Evolutionary conservation across 1,140 invertebrate genomes (phyloP), one percentile per base, ranked within the genome.

Genomic region (Ridgeia piscesae): DNA sequence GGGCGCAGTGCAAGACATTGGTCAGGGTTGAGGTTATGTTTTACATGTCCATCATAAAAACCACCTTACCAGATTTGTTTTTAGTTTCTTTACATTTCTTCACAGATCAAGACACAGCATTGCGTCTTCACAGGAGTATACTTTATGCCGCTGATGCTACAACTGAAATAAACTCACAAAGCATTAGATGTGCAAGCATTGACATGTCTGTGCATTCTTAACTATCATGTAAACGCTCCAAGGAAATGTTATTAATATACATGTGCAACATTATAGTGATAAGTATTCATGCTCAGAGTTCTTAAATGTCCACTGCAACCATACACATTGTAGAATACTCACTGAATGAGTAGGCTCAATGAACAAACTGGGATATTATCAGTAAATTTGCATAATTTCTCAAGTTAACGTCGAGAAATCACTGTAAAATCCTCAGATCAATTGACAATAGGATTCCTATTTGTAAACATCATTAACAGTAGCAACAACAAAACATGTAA

Each of bases 1-100:
- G n/a, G n/a, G n/a, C n/a, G n/a, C n/a, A n/a, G n/a, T n/a, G n/a
- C n/a, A n/a, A n/a, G n/a, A n/a, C n/a, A n/a, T n/a, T n/a, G n/a
- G n/a, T n/a, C n/a, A n/a, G n/a, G n/a, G n/a, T n/a, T n/a, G n/a
- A n/a, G n/a, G n/a, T n/a, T n/a, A n/a, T n/a, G n/a, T n/a, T 34
- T n/a, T 34, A 34, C 17, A 90, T 1, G 21, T 34, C 34, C 89
- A 90, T 34, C 89, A 90, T 90, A 34, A 90, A 90, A 90, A n/a
- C 34, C 89, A 90, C 89, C 89, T 90, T 90, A 90, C 89, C 89
- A 42, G 35, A 90, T 90, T 90, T 90, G 34, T 34, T 34, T 90
- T 14, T 34, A 34, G 35, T 90, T 34, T 34, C 34, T 42, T 90
- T 42, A 90, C 17, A 90, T 34, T 34, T 34, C 89, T 90, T 34